Conservation (phyloP, 2,888 invertebrate species). For the Hirtodrosophila confusa region DNA sequence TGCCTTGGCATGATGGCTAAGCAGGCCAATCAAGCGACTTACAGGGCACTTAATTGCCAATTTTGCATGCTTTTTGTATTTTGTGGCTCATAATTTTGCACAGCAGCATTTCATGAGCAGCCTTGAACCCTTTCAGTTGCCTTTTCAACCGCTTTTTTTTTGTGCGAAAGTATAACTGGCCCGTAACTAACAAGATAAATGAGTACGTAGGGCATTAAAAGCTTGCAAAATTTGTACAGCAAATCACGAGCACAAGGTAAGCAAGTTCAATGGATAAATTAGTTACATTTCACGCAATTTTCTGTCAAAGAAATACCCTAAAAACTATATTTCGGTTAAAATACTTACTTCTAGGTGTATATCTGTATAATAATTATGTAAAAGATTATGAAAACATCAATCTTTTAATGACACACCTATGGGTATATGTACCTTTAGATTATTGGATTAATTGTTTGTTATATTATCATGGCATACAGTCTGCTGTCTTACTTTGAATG, state of each 20-base stretch:
- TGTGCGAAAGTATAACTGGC: not conserved
- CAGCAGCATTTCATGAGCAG: slow-evolving; percentile 19
- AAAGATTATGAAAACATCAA: too few relatives aligned
- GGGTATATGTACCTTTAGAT: too few relatives aligned
- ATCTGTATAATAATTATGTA: too few relatives aligned
- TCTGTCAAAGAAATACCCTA: not conserved
- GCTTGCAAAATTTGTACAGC: not conserved
- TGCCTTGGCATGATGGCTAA: slow-evolving; percentile 48
- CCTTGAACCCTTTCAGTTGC: slow-evolving; percentile 58
- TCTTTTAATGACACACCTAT: too few relatives aligned
- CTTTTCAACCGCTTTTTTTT: slow-evolving; percentile 18
- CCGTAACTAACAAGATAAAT: slow-evolving; percentile 5
- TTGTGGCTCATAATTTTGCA: slow-evolving; percentile 27
- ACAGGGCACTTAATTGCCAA: slow-evolving; percentile 35
- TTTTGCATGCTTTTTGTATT: slow-evolving; percentile 31
- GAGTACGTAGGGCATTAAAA: not conserved
- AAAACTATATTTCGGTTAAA: too few relatives aligned
- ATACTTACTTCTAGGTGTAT: too few relatives aligned
- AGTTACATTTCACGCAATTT: not conserved
- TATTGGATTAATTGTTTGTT: too few relatives aligned
- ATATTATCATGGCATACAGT: too few relatives aligned
- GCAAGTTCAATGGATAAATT: not conserved
- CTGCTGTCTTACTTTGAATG: too few relatives aligned
- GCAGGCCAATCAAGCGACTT: slow-evolving; percentile 20
- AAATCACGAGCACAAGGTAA: too few relatives aligned